Base-by-base conservation (phyloP, 1,140 invertebrate genomes). In the Leptinotarsa defecta region DNA sequence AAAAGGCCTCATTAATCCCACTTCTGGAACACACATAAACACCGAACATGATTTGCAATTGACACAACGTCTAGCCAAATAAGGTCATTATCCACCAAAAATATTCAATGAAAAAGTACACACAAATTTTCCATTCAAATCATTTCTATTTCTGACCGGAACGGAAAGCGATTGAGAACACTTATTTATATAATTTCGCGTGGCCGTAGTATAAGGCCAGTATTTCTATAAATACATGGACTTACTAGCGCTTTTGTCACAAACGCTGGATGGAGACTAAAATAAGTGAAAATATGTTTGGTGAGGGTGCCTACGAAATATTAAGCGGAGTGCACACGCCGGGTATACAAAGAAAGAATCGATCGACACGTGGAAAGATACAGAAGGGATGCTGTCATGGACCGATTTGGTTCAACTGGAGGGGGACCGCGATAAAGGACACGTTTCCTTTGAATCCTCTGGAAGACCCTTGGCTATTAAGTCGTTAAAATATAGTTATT, bases 181-280 rank as follows among this genome's bases (percentile, higher is more conserved):
- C 5, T 72, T 72, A 72, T 72, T 72, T 72, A 72, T 72, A 72
- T 52, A 72, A 43, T 34, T 72, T 72, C 57, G 71, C 71, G 57
- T 22, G 27, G 13, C 24, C 69, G 19, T 68, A 68, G 65, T 57
- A 57, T 57, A 19, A 68, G 13, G 65, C 20, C 65, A 27, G 65
- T 48, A 64, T 64, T 43, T 72, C 71, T 72, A 72, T 72, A 72
- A 72, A 72, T 72, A 72, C 17, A 20, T 19, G 22, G 27, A 72
- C 24, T 72, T 64, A 49, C 52, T 57, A 3, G 48, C 49, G 24
- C 69, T 48, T 65, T 65, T 34, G 27, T 65, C 64, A 65, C 64
- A 65, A 65, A 65, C 71, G 43, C 71, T 22, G 27, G 24, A 27
- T 20, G 24, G 49, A 72, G 52, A 72, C 27, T 27, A 72, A 62